Evolutionary conservation across 2,113 vertebrate genomes (phyloP).

Genomic region (Gobiocypris rarus): DNA sequence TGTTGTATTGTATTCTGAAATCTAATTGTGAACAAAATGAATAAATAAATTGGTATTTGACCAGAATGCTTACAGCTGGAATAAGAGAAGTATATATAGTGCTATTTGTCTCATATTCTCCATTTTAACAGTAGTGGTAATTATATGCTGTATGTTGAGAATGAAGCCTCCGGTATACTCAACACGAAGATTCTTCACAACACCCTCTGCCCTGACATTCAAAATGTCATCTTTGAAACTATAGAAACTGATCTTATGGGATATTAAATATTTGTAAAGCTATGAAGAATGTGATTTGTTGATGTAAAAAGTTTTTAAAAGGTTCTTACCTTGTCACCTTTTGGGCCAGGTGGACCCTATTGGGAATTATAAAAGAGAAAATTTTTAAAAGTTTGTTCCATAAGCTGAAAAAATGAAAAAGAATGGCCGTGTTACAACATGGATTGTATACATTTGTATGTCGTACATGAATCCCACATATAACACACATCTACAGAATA

Average conservation of each 20-base stretch:
- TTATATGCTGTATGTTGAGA: not conserved
- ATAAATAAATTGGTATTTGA: not conserved
- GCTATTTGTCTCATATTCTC: not conserved
- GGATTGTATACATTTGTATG: too few relatives aligned
- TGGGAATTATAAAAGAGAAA: slow-evolving; percentile 49
- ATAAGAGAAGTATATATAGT: not conserved
- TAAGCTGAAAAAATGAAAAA: not conserved
- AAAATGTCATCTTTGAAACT: not conserved
- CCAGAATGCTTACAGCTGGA: not conserved
- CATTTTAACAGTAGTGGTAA: not conserved
- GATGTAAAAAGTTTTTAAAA: not conserved
- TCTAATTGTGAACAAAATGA: slow-evolving; percentile 51
- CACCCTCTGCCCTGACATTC: not conserved
- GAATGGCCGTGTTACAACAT: too few relatives aligned
- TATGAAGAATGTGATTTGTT: not conserved
- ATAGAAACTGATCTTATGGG: not conserved
- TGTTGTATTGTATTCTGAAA: not conserved
- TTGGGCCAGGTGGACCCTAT: slow-evolving; percentile 90
- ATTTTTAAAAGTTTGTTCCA: not conserved
- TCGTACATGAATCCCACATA: too few relatives aligned
- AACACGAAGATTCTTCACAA: not conserved
- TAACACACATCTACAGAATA: too few relatives aligned
- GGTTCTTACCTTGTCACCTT: slow-evolving; percentile 94
- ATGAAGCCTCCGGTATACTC: not conserved
- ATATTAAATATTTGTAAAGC: not conserved